Percentiles rank a stretch among this genome's conserved stretches.
These are phyloP conservation scores for Polypedilum vanderplanki DNA, from an alignment of 1,140 invertebrate genomes.

Conservation along the genomic window DNA sequence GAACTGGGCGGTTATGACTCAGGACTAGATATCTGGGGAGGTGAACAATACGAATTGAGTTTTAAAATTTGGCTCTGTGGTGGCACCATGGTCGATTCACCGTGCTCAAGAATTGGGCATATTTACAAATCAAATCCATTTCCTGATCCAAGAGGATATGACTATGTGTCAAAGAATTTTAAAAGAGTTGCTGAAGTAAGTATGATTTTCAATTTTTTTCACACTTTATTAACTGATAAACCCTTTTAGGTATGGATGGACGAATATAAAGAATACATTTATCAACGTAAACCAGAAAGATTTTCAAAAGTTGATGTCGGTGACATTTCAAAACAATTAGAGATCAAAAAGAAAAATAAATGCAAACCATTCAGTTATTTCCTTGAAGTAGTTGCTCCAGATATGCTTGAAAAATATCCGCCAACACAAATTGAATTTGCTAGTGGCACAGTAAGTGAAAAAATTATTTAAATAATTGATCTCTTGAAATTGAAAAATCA, in stretches of 20 bases:
- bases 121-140: slow-evolving; percentile 81
- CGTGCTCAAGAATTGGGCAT: slow-evolving; percentile 94
- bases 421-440: slow-evolving; percentile 82
- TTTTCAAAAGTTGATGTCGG: slow-evolving; percentile 70
- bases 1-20: slow-evolving; percentile 71
- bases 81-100: slow-evolving; percentile 84
- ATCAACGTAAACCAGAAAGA: slow-evolving; percentile 64
- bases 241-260: slow-evolving; percentile 50
- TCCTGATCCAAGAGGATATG: slow-evolving; percentile 41
- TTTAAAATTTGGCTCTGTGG: slow-evolving; percentile 91
- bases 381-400: slow-evolving; percentile 89
- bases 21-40: slow-evolving; percentile 71
- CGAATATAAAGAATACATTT: slow-evolving; percentile 84
- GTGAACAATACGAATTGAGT: slow-evolving; percentile 95
- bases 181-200: slow-evolving; percentile 93
- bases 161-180: slow-evolving; percentile 61
- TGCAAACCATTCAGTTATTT: slow-evolving; percentile 96
- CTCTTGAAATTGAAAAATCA: neutral
- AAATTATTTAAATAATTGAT: neutral
- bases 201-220: slow-evolving; percentile 45
- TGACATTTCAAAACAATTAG: slow-evolving; percentile 72
- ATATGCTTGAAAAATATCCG: slow-evolving; percentile 85
- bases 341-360: slow-evolving; percentile 63
- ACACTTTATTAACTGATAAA: neutral
- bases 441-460: slow-evolving; percentile 55